phyloP scores from a whole-genome alignment of 1,140 invertebrate species.

The Drosophila pallidifrons region DNA sequence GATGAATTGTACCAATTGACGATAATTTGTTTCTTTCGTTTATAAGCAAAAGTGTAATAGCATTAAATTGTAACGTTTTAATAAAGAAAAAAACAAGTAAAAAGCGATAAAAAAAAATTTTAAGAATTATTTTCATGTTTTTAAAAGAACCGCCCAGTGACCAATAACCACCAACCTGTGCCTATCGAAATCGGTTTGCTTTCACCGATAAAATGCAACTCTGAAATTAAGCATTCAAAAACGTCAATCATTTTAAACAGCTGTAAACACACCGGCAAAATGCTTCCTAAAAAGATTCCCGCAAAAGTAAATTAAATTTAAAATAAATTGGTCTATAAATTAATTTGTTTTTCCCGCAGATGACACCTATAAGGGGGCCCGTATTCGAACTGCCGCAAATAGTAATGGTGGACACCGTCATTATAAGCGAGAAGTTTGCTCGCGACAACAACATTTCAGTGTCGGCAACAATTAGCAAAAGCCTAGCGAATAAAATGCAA shows the following conservation, averaged over 20 bases:
- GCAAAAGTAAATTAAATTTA: slow-evolving; percentile 13
- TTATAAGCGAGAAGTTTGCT: slow-evolving; percentile 11
- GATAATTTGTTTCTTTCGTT: slow-evolving; percentile 83
- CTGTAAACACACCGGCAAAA: slow-evolving; percentile 9
- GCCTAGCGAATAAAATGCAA: not conserved
- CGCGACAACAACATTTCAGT: slow-evolving; percentile 6
- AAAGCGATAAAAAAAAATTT: slow-evolving; percentile 2
- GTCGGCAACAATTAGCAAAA: not conserved
- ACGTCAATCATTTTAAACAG: not conserved
- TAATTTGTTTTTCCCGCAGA: not conserved
- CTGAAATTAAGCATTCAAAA: slow-evolving; percentile 6
- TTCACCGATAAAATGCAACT: not conserved
- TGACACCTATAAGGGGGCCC: slow-evolving; percentile 26
- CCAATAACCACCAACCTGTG: too few species aligned
- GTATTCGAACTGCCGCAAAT: slow-evolving; percentile 49
- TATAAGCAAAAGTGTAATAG: slow-evolving; percentile 84
- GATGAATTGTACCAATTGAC: slow-evolving; percentile 81
- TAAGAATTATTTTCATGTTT: not conserved
- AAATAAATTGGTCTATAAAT: not conserved
- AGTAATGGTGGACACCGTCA: slow-evolving; percentile 48
- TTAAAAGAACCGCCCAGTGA: slow-evolving; percentile 26
- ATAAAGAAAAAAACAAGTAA: slow-evolving; percentile 70
- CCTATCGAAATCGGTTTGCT: too few species aligned
- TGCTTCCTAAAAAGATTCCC: slow-evolving; percentile 9
- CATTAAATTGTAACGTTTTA: slow-evolving; percentile 83